Conservation (phyloP, 2,888 invertebrate genomes). For the Xestia rhomboidea region DNA sequence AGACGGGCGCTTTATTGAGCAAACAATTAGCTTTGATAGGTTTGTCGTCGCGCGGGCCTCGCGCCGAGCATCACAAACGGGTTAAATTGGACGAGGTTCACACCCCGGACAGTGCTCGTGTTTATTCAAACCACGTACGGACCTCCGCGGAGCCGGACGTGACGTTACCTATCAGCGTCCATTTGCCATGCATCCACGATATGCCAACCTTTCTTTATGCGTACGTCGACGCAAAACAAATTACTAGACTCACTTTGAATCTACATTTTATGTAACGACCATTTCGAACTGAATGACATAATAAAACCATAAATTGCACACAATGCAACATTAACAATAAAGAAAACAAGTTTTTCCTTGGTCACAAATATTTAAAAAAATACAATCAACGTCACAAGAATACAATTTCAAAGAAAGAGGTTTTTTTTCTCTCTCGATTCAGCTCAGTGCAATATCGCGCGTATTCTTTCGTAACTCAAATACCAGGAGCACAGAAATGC, state of each 20-base stretch:
- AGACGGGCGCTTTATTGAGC: constrained; percentile 41
- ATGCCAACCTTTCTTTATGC: constrained; percentile 65
- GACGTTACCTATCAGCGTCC: constrained; percentile 76
- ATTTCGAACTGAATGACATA: constrained; percentile 43
- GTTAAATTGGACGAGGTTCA: constrained; percentile 75
- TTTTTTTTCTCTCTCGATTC: constrained; percentile 54
- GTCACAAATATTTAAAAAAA: constrained; percentile 44
- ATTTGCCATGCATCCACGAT: constrained; percentile 71
- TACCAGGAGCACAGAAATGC: constrained; percentile 86
- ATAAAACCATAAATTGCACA: constrained; percentile 54
- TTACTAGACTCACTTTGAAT: constrained; percentile 59
- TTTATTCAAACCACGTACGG: constrained; percentile 83
- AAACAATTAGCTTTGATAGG: constrained; percentile 63
- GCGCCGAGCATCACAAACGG: constrained; percentile 67
- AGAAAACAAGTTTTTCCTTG: constrained; percentile 61
- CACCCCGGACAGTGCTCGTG: constrained; percentile 67
- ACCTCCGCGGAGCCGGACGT: constrained; percentile 85
- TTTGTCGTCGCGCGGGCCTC: constrained; percentile 47
- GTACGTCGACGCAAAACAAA: constrained; percentile 64
- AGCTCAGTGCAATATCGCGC: constrained; percentile 77
- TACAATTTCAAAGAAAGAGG: constrained; percentile 31
- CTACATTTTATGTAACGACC: constrained; percentile 38
- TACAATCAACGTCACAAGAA: constrained; percentile 29
- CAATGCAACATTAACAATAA: constrained; percentile 48
- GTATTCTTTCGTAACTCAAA: constrained; percentile 89